A percentile compares a stretch with the other conserved stretches of the same genome.
phyloP scores from a whole-genome alignment of 2,113 vertebrate genomes.

The Crotalus tigris region DNA sequence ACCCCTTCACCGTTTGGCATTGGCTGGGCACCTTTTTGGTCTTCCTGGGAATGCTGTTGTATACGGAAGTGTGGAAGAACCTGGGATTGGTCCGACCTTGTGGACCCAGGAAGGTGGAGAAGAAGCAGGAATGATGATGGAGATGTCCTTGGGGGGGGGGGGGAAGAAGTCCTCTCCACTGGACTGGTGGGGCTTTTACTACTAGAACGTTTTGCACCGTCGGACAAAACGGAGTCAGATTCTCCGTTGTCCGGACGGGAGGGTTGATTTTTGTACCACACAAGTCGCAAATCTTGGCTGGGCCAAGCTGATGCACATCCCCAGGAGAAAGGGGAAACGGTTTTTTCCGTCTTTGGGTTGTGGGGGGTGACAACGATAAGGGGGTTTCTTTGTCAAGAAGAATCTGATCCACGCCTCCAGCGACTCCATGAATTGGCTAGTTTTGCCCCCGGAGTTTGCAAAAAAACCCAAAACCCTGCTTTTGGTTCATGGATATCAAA shows the following conservation, averaged over 20 bases:
- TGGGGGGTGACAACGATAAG: not conserved
- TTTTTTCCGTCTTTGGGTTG: not conserved
- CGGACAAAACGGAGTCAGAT: slow-evolving; percentile 27
- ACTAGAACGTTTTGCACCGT: not conserved
- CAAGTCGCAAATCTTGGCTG: slow-evolving; percentile 20
- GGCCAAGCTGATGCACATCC: not conserved
- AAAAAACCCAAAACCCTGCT: not conserved
- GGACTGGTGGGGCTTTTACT: not conserved
- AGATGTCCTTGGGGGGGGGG: fast-evolving
- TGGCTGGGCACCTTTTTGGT: slow-evolving; percentile 89
- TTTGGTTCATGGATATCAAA: not conserved
- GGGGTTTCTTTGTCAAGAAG: not conserved
- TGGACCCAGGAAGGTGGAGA: slow-evolving; percentile 68
- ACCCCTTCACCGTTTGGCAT: slow-evolving; percentile 94
- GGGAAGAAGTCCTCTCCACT: too few species aligned
- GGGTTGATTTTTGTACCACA: slow-evolving; percentile 8
- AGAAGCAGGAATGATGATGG: fast-evolving
- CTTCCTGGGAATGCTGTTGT: slow-evolving; percentile 89
- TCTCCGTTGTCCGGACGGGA: not conserved
- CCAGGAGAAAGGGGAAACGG: not conserved
- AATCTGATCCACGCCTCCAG: not conserved
- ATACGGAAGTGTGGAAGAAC: slow-evolving; percentile 87
- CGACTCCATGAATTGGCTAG: not conserved
- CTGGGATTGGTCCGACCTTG: slow-evolving; percentile 54
- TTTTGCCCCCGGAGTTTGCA: not conserved